phyloP scores from a whole-genome alignment of 2,888 invertebrate genomes.

The Brachyptera putata region DNA sequence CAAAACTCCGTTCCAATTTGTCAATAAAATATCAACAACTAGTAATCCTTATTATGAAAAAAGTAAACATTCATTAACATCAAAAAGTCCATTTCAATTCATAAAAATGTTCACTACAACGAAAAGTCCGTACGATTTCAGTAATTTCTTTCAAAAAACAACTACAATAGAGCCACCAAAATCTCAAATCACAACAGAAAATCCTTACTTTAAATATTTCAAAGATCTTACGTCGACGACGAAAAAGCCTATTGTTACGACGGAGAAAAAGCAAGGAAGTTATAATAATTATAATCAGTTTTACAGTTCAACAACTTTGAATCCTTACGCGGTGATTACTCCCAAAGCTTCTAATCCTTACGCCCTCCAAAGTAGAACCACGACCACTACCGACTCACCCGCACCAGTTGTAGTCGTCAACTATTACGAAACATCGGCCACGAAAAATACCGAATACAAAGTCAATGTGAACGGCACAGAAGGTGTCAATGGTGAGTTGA shows the following conservation, averaged over 20 bases:
- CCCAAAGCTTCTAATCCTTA: neutral
- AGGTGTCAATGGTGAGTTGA: neutral
- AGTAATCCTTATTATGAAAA: conserved; percentile 33
- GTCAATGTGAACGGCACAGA: neutral
- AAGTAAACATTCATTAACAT: conserved; percentile 1
- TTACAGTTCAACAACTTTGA: neutral
- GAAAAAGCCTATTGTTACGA: neutral
- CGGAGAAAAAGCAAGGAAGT: neutral
- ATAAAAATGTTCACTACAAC: conserved; percentile 43
- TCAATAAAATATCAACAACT: conserved; percentile 34
- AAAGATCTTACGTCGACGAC: neutral
- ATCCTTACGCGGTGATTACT: neutral
- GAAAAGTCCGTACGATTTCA: conserved; percentile 54
- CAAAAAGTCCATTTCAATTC: conserved; percentile 15
- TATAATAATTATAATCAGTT: conserved; percentile 11
- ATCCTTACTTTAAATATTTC: conserved; percentile 11
- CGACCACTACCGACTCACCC: conserved; percentile 3
- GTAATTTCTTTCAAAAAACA: conserved; percentile 12
- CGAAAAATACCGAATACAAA: conserved; percentile 5
- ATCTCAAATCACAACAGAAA: conserved; percentile 16
- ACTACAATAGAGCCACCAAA: neutral
- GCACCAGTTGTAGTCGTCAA: too few species aligned
- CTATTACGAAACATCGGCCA: conserved; percentile 7
- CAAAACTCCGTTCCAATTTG: conserved; percentile 13
- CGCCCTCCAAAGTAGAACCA: neutral